A percentile compares a stretch with the other conserved stretches of the same genome.
These are phyloP conservation scores for Cinara cedri DNA, from an alignment of 2,888 invertebrate species.

Conservation along the genomic window DNA sequence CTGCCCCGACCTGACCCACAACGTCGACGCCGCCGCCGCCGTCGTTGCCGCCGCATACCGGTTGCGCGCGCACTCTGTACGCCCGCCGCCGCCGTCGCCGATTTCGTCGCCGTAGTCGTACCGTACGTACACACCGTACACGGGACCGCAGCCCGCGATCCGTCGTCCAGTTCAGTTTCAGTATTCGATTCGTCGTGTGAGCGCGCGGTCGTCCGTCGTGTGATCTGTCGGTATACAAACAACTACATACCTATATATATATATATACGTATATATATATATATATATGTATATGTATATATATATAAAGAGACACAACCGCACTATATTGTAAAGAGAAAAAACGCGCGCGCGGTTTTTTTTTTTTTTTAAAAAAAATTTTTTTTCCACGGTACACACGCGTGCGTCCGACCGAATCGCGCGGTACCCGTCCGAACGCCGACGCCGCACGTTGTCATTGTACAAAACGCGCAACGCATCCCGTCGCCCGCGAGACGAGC, in stretches of 20 bases:
- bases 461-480: too few relatives aligned
- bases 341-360: constrained; percentile 16
- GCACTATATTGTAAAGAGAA: background rate
- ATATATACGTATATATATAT: background rate
- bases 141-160: constrained; percentile 10
- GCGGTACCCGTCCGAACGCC: too few relatives aligned
- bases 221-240: background rate
- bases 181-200: constrained; percentile 48
- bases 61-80: constrained; percentile 45
- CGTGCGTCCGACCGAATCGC: background rate
- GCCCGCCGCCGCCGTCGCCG: background rate
- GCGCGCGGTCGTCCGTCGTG: constrained; percentile 37
- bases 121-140: background rate
- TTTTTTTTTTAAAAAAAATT: too few relatives aligned
- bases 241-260: background rate
- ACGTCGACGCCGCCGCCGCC: background rate
- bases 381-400: background rate
- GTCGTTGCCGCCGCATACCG: background rate
- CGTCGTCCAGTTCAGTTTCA: constrained; percentile 42
- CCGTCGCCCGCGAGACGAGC: too few relatives aligned
- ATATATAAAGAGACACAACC: background rate
- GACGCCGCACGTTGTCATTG: too few relatives aligned
- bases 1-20: background rate
- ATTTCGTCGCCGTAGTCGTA: background rate
- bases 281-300: background rate